Base-by-base conservation (phyloP, 2,888 invertebrate genomes). In the Macrosiphum euphorbiae region DNA sequence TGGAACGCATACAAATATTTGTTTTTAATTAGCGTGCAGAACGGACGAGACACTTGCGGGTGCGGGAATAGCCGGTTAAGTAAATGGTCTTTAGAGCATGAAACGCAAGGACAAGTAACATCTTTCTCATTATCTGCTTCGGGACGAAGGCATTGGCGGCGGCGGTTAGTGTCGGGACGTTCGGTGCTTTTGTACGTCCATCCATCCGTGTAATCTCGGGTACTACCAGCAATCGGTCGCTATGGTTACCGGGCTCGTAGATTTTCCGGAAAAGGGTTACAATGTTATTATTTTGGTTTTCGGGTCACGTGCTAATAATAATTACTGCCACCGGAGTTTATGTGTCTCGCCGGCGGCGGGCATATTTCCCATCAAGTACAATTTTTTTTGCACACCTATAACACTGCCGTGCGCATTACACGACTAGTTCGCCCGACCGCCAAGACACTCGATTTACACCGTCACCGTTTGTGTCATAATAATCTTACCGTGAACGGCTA, bases 401-500 rank as follows among this genome's bases (percentile, higher is more conserved):
- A 55, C 20, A 67, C 67, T 52, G 0, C 28, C 28, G 35, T 78
- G 2, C 26, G 5, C 26, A 10, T 52, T 26, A 41, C 28, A 28
- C 28, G 52, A 35, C 88, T 89, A 58, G 24, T 58, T 58, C 28
- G 5, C 2, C 28, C 44, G 44, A 41, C 58, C 41, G 24, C 26
- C 20, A 50, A 87, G n/a, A 87, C n/a, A 41, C 10, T 47, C 28
- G 47, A n/a, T 67, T 67, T 50, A 67, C 1, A 35, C 89, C 41
- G 28, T 28, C 41, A 13, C 20, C 67, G 50, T 88, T 67, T 55
- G 8, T 11, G 28, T 88, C 41, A 26, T 44, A 44, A 50, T 47
- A 61, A 24, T 96, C 96, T 96, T 96, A 97, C 97, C 97, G 95
- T 97, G 97, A 95, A 97, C 97, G 95, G 97, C 96, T 95, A 97